Percentiles rank a stretch among this genome's conserved stretches.
These are phyloP conservation scores for Tachina grossa DNA, from an alignment of 2,888 invertebrate species.

Conservation along the genomic window DNA sequence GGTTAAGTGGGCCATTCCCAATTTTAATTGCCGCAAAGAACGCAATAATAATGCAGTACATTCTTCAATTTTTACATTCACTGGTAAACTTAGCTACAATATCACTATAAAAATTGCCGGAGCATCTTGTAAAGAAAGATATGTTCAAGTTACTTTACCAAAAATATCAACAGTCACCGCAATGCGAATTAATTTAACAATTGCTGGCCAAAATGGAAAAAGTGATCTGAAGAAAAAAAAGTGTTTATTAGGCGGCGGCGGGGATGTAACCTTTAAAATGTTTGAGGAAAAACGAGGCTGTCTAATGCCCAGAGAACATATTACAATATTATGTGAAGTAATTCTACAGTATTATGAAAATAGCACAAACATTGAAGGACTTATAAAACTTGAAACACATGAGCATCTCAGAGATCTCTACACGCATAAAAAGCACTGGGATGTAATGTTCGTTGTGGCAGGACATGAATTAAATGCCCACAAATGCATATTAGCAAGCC, in stretches of 20 bases:
- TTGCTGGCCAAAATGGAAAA: too few species aligned
- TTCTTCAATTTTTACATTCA: background rate
- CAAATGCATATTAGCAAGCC: constrained; percentile 94
- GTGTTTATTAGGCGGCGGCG: too few species aligned
- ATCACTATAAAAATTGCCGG: too few species aligned
- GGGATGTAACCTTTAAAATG: background rate
- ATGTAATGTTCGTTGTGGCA: constrained; percentile 91
- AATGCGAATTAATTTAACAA: too few species aligned
- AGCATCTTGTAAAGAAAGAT: too few species aligned
- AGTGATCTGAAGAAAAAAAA: too few species aligned
- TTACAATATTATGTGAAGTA: constrained; percentile 99
- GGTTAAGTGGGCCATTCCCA: background rate
- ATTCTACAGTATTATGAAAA: constrained; percentile 87
- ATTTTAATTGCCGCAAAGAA: background rate
- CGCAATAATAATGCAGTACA: background rate
- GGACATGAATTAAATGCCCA: constrained; percentile 96
- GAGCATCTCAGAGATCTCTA: constrained; percentile 94
- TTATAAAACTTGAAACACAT: constrained; percentile 99
- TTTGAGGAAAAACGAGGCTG: background rate
- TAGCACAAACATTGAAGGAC: constrained; percentile 83
- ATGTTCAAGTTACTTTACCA: too few species aligned
- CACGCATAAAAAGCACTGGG: background rate
- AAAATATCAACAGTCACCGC: too few species aligned
- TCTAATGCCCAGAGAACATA: constrained; percentile 95
- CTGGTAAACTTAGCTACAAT: too few species aligned